phyloP scores from a whole-genome alignment of 2,888 invertebrate species.

The Scaptodrosophila latifasciaeformis region DNA sequence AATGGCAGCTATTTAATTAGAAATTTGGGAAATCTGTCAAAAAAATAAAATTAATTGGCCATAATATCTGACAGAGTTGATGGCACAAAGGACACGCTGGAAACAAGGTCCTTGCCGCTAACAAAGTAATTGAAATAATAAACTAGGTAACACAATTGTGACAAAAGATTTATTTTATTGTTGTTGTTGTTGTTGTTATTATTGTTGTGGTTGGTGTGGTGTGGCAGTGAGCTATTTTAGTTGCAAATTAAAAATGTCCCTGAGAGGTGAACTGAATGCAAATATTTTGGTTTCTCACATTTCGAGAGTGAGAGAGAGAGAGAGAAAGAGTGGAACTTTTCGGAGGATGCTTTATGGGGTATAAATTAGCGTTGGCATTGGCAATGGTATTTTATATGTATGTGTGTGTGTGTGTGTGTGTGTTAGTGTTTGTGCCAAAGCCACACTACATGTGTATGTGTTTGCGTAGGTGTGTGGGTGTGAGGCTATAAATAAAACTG shows the following conservation, averaged over 20 bases:
- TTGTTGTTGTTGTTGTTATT: background rate
- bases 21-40: too few species aligned
- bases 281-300: background rate
- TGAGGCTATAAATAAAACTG: background rate
- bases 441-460: background rate
- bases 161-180: background rate
- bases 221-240: background rate
- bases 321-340: constrained; percentile 1
- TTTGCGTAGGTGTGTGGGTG: constrained; percentile 5
- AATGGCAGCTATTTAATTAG: background rate
- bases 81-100: background rate
- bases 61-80: background rate
- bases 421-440: background rate
- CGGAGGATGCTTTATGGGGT: background rate
- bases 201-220: background rate
- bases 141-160: too few species aligned
- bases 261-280: background rate
- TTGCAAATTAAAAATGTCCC: too few species aligned
- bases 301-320: constrained; percentile 2
- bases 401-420: background rate
- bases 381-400: constrained; percentile 6
- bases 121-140: too few species aligned
- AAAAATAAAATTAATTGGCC: background rate
- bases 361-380: constrained; percentile 5
- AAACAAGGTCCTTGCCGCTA: background rate